These are phyloP conservation scores for Grus americana DNA, from an alignment of 2,113 vertebrate species.

Conservation along the genomic window DNA sequence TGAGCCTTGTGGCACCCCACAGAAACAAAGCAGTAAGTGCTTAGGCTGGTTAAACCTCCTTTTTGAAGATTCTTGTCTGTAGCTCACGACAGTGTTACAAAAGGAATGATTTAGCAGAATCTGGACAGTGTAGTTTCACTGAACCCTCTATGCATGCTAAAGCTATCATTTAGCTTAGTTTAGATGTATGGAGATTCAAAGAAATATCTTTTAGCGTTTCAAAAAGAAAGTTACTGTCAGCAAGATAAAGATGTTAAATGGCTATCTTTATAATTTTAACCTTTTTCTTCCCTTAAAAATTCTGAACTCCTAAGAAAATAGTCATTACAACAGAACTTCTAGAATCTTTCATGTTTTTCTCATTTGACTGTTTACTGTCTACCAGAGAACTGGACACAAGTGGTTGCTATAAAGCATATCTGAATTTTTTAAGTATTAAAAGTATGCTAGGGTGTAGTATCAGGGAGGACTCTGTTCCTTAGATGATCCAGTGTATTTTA, in stretches of 20 bases:
- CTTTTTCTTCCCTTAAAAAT: not conserved
- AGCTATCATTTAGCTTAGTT: not conserved
- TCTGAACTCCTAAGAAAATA: not conserved
- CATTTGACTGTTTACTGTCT: not conserved
- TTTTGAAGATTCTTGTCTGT: not conserved
- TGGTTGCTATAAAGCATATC: not conserved
- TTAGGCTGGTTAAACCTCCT: not conserved
- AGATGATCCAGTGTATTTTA: not conserved
- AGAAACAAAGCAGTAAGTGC: not conserved
- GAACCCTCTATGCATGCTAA: not conserved
- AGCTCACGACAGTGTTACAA: not conserved
- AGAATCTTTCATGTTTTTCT: not conserved
- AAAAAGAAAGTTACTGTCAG: not conserved
- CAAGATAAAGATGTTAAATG: not conserved
- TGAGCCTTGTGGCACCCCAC: fast-evolving
- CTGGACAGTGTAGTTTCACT: not conserved
- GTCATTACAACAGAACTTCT: not conserved
- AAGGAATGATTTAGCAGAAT: not conserved
- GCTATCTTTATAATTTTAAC: not conserved
- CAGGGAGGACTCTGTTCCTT: not conserved
- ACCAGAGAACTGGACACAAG: not conserved
- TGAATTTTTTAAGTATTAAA: not conserved
- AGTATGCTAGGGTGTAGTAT: not conserved
- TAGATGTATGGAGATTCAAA: not conserved
- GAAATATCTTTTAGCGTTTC: not conserved